These are phyloP conservation scores for Babyrousa celebensis DNA, from an alignment of 2,797 vertebrate genomes.

Conservation along the genomic window DNA sequence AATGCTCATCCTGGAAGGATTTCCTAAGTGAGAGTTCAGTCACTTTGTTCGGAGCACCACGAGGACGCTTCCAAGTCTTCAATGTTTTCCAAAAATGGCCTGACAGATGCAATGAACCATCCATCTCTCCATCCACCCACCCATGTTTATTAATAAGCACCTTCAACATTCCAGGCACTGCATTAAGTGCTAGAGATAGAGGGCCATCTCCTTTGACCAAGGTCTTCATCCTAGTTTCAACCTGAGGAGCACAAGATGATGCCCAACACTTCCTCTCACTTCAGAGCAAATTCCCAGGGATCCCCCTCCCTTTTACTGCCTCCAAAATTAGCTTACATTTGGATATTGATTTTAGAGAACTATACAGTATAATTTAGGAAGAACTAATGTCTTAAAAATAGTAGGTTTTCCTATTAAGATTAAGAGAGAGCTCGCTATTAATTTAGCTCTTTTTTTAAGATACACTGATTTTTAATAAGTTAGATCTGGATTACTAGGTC, in stretches of 20 bases:
- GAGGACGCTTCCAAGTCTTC: slow-evolving; percentile 38
- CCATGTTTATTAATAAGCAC: slow-evolving; percentile 7
- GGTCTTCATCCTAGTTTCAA: neutral
- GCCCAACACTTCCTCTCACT: neutral
- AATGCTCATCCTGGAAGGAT: neutral
- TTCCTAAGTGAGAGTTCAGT: neutral
- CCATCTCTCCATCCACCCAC: neutral
- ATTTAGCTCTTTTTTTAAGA: slow-evolving; percentile 38
- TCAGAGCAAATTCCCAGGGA: neutral
- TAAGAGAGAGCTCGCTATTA: neutral
- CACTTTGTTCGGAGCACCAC: neutral
- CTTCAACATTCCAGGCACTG: neutral
- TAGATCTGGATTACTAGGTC: slow-evolving; percentile 28
- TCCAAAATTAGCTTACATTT: slow-evolving; percentile 20
- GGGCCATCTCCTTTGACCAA: neutral
- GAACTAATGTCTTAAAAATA: neutral
- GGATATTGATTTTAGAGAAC: neutral
- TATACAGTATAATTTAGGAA: neutral
- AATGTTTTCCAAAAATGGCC: neutral
- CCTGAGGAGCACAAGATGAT: neutral
- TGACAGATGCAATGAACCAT: neutral
- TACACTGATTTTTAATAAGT: slow-evolving; percentile 55
- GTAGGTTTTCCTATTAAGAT: slow-evolving; percentile 19
- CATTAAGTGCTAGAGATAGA: neutral
- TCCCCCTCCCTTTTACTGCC: neutral